Evolutionary conservation across 2,113 vertebrate species (phyloP).

Genomic region (Anoplopoma fimbria): DNA sequence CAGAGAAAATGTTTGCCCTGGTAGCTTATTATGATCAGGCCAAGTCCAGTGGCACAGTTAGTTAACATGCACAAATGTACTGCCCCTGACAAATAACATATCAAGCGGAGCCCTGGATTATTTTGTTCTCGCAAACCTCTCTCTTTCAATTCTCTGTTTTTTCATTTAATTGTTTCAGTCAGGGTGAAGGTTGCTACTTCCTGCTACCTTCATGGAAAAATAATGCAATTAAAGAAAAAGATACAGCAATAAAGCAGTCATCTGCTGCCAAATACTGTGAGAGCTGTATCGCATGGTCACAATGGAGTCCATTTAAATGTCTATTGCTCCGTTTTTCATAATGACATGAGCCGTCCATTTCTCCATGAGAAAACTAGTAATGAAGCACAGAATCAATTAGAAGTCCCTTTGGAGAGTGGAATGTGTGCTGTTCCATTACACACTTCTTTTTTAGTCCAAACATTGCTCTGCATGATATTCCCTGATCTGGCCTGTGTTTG

Average conservation of each 20-base stretch:
- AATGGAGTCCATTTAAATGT: constrained; percentile 62
- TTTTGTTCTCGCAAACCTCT: constrained; percentile 67
- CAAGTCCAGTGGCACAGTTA: constrained; percentile 81
- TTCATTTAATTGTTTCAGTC: constrained; percentile 75
- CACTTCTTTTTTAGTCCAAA: constrained; percentile 75
- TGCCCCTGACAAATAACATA: constrained; percentile 82
- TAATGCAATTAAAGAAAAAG: constrained; percentile 58
- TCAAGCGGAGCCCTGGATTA: constrained; percentile 72
- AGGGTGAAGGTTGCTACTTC: constrained; percentile 59
- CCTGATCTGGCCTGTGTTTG: constrained; percentile 77
- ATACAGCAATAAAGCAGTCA: constrained; percentile 57
- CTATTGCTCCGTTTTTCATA: constrained; percentile 62
- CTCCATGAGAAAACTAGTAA: constrained; percentile 65
- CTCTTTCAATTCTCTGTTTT: constrained; percentile 66
- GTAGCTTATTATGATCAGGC: constrained; percentile 77
- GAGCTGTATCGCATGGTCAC: constrained; percentile 58
- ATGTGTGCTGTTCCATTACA: constrained; percentile 73
- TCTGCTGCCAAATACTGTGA: constrained; percentile 51
- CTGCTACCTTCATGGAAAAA: constrained; percentile 48
- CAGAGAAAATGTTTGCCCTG: constrained; percentile 80
- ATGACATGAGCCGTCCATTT: constrained; percentile 72
- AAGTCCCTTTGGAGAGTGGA: constrained; percentile 67
- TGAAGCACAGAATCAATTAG: constrained; percentile 79
- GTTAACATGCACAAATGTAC: constrained; percentile 82
- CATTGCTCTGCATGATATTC: constrained; percentile 75